phyloP scores from a whole-genome alignment of 2,113 vertebrate species.

The Hiodon tergisus region DNA sequence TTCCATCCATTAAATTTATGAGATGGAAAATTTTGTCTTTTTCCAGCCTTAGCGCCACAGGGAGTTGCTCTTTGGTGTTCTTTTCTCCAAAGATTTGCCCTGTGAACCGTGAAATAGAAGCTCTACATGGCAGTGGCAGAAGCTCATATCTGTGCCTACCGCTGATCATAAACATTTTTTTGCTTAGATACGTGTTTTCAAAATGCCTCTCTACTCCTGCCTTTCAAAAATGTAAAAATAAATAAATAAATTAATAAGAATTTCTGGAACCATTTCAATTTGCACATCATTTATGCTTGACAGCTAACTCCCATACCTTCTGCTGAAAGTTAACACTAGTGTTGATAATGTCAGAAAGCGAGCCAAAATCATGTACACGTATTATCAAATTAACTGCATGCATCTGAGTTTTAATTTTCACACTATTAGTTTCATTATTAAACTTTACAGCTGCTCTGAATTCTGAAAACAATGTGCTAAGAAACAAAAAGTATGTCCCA shows the following conservation, averaged over 20 bases:
- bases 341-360: constrained; percentile 20
- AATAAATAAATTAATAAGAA: not conserved
- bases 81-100: constrained; percentile 34
- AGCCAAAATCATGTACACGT: not conserved
- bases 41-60: constrained; percentile 27
- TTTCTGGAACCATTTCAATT: constrained; percentile 33
- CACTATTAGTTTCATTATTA: not conserved
- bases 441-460: not conserved
- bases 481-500: constrained; percentile 13
- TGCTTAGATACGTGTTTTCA: constrained; percentile 34
- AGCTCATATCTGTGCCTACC: constrained; percentile 20
- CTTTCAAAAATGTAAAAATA: constrained; percentile 17
- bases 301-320: not conserved
- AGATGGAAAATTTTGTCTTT: constrained; percentile 40
- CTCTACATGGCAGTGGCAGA: constrained; percentile 23
- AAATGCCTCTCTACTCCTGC: constrained; percentile 27
- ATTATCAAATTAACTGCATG: not conserved
- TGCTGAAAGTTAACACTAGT: constrained; percentile 6
- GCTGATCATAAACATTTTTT: constrained; percentile 37
- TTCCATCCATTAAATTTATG: constrained; percentile 46
- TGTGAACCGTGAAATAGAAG: constrained; percentile 44
- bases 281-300: constrained; percentile 28
- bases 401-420: constrained; percentile 7
- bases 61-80: constrained; percentile 34
- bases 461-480: constrained; percentile 9